Base-by-base conservation (phyloP, 2,113 vertebrate species). In the Junco hyemalis region DNA sequence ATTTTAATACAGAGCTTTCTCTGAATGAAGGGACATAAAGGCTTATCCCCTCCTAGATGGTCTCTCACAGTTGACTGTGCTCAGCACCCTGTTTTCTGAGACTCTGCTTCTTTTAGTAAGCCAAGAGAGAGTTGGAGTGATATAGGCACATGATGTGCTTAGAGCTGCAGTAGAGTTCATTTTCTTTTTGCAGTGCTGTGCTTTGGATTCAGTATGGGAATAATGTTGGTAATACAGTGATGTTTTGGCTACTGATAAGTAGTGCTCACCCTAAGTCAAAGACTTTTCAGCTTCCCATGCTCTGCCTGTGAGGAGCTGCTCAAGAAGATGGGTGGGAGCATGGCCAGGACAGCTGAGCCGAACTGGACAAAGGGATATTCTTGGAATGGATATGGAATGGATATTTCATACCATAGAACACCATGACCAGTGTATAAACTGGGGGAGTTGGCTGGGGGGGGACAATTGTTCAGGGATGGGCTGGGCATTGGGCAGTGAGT, bases 311-410 rank as follows among this genome's bases (percentile, higher is more conserved):
- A 68, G n/a, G 47, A 89, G 14, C 53, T 68, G n/a, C 54, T 53
- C 29, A 68, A 53, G 31, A 47, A 68, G 29, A 24, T 76, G 70
- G 14, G 29, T 35, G 47, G 6, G 21, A 61, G 8, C 47, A 31
- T 7, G 16, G 47, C 47, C 47, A 61, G 38, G 23, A 45, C 13
- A 60, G n/a, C 20, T 74, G 45, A 40, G 20, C 61, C 0, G 0
- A 81, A 74, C 23, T 38, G 28, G 33, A 36, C 33, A 81, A 81
- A 66, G 24, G 8, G 60, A 53, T 47, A 35, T 68, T 81, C 69
- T 50, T 50, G 14, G 48, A 50, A 26, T 26, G 48, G 48, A 26
- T 50, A 50, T 50, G 24, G 48, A 81, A 66, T 20, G 15, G 45
- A 53, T 68, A 47, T 68, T 81, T 61, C 38, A 81, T 26, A 21